Conservation (phyloP, 2,888 invertebrate genomes). For the Leucophora obtusa region DNA sequence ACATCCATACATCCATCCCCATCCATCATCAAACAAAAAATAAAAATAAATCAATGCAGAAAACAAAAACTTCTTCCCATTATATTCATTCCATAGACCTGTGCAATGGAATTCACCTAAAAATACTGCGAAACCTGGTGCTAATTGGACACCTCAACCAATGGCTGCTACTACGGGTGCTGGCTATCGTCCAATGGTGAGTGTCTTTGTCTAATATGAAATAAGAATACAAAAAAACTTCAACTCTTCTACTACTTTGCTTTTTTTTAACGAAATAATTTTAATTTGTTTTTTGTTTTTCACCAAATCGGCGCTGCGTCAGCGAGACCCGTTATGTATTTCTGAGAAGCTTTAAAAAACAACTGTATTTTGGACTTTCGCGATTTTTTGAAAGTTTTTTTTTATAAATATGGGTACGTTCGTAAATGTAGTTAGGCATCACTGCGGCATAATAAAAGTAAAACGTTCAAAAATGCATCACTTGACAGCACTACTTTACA, state of each 20-base stretch:
- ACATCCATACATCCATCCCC: too few relatives aligned
- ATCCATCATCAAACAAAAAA: conserved; percentile 22
- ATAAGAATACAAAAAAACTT: conserved; percentile 38
- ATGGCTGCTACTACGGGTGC: conserved; percentile 93
- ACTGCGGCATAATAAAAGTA: too few relatives aligned
- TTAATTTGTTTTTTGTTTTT: conserved; percentile 25
- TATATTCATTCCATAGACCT: conserved; percentile 81
- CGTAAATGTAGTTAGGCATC: too few relatives aligned
- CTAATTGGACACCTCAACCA: conserved; percentile 91
- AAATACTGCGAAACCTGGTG: conserved; percentile 88
- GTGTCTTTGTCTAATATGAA: conserved; percentile 70
- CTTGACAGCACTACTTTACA: too few relatives aligned
- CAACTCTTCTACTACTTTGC: conserved; percentile 42
- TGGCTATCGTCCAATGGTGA: conserved; percentile 92
- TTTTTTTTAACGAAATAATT: conserved; percentile 40
- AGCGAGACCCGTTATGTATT: too few relatives aligned
- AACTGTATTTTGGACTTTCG: too few relatives aligned
- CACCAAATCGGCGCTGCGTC: too few relatives aligned
- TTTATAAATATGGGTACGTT: too few relatives aligned
- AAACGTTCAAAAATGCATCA: too few relatives aligned
- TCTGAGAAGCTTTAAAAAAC: too few relatives aligned
- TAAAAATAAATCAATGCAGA: conserved; percentile 50
- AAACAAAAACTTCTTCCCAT: conserved; percentile 66
- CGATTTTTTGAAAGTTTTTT: too few relatives aligned
- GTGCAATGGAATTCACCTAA: conserved; percentile 95